Base-by-base conservation (phyloP, 2,797 vertebrate species). In the Platalea minor region DNA sequence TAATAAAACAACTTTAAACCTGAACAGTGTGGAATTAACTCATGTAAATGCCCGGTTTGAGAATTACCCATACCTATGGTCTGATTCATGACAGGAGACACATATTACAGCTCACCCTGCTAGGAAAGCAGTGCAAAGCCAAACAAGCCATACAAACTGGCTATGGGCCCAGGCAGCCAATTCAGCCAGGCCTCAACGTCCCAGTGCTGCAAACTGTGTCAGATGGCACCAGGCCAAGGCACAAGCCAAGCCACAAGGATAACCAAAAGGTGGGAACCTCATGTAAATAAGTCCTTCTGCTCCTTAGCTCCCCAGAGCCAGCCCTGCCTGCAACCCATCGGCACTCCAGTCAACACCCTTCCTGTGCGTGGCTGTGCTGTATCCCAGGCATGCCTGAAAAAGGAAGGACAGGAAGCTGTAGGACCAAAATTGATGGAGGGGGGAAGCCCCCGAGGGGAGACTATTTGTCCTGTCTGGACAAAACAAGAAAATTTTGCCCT, bases 91-190 rank as follows among this genome's bases (percentile, higher is more conserved):
- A 70, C 92, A 89, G 56, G 54, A 95, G 84, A 91, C 89, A 81
- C 85, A 89, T 18, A 84, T 81, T 79, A 29, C 53, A 94, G 87
- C 69, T 92, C 69, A 63, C 77, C n/a, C 85, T 26, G 17, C 77
- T 60, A 93, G 76, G 85, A 91, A 91, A 79, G 85, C 3, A 0
- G 20, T 48, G 63, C n/a, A 78, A 73, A 96, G 93, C 77, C 91
- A 90, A 96, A 84, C 56, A 81, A 95, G 80, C 80, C 95, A 73
- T 25, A 74, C 57, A 45, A 76, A 65, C 85, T 95, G 95, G 94
- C 96, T 53, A 63, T 10, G 45, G 35, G 85, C 96, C 96, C 94
- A 91, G 88, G 69, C 88, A 93, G 93, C 89, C 89, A 88, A 29
- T 82, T 73, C 95, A 90, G 89, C 76, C 89, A 95, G 80, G 80